phyloP scores from a whole-genome alignment of 92 coral and sea anemone species.

The Zoanthus gigantus region DNA sequence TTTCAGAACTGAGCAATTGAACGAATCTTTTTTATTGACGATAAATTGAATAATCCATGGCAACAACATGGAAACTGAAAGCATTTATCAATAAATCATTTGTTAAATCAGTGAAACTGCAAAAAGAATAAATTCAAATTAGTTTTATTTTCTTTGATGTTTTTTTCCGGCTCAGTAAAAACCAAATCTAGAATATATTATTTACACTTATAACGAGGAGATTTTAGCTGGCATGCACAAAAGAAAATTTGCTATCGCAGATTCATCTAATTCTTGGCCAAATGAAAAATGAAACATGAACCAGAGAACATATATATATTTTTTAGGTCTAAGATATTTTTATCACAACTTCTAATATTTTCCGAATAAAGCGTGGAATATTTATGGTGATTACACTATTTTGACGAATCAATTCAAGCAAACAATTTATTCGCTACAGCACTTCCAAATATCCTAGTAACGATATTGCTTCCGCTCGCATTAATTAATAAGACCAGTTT shows the following conservation, averaged over 20 bases:
- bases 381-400: not conserved
- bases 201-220: not conserved
- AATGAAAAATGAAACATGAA: not conserved
- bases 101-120: not conserved
- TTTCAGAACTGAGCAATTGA: not conserved
- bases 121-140: conserved; percentile 7
- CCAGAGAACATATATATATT: too few species aligned
- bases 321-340: not conserved
- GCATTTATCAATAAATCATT: not conserved
- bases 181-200: not conserved
- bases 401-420: not conserved
- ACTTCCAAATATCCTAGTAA: not conserved
- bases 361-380: not conserved
- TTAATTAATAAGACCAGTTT: not conserved
- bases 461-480: not conserved
- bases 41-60: conserved; percentile 20
- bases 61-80: conserved; percentile 1
- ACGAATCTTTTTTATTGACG: conserved; percentile 7
- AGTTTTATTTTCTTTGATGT: too few species aligned
- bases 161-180: not conserved
- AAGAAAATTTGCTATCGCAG: not conserved
- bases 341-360: not conserved
- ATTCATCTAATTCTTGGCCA: not conserved
- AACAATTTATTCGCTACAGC: too few species aligned
- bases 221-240: not conserved